These are phyloP conservation scores for Lacerta agilis DNA, from an alignment of 2,797 vertebrate genomes.

Conservation along the genomic window DNA sequence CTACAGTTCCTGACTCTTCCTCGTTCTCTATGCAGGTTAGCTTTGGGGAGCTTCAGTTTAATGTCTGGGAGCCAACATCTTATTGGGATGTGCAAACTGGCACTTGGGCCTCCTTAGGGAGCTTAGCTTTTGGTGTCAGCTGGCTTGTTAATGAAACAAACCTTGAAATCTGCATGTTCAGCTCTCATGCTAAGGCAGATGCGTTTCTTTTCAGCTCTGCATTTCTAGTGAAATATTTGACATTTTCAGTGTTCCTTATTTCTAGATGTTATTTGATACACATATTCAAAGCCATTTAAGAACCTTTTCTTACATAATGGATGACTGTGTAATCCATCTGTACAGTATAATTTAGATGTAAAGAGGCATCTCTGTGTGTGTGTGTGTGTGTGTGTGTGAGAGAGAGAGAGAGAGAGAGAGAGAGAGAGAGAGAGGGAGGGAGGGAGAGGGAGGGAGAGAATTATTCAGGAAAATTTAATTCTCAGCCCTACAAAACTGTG, in stretches of 20 bases:
- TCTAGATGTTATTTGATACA: neutral
- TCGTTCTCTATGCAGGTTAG: neutral
- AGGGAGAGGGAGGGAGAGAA: neutral
- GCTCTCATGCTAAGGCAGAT: neutral
- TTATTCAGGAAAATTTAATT: constrained; percentile 12
- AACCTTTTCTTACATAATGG: neutral
- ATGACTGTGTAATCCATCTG: neutral
- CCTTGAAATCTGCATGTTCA: neutral
- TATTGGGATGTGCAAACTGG: neutral
- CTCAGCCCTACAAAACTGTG: constrained; percentile 26
- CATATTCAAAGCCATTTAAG: constrained; percentile 3
- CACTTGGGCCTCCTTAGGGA: neutral
- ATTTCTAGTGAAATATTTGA: neutral
- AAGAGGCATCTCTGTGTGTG: neutral
- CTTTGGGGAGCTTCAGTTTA: neutral
- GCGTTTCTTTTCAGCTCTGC: neutral
- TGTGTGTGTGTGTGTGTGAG: no score
- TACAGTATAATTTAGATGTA: neutral
- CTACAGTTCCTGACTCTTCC: no score
- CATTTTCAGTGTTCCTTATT: neutral
- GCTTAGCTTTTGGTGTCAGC: neutral
- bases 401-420: neutral
- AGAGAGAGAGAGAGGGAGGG: neutral
- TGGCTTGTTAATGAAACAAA: neutral
- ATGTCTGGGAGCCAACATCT: neutral